phyloP scores from a whole-genome alignment of 2,113 vertebrate genomes.

The Microtus montanus region DNA sequence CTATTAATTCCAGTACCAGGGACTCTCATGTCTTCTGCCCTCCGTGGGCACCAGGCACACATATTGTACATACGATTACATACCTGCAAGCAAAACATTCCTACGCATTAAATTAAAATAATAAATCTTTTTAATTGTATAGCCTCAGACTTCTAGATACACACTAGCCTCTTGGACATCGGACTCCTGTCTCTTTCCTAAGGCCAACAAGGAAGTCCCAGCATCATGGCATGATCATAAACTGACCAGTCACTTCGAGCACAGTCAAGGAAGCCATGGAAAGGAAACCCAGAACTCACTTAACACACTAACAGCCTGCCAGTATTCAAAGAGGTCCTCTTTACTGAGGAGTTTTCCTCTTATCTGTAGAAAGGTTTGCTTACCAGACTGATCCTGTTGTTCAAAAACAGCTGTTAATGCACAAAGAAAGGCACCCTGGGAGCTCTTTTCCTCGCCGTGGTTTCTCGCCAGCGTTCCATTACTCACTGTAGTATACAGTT shows the following conservation, averaged over 20 bases:
- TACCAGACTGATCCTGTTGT: not conserved
- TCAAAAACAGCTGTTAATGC: not conserved
- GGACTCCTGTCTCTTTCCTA: not conserved
- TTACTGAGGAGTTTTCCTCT: not conserved
- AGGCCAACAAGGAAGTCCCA: not conserved
- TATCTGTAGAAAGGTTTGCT: constrained; percentile 40
- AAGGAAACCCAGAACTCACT: not conserved
- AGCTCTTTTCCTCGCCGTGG: not conserved
- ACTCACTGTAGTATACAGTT: not conserved
- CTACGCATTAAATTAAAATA: not conserved
- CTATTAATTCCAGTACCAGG: not conserved
- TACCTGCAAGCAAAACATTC: too few species aligned
- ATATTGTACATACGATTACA: not conserved
- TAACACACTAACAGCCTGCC: not conserved
- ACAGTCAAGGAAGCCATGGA: not conserved
- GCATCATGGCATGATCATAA: constrained; percentile 25
- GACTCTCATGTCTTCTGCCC: not conserved
- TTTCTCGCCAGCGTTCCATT: not conserved
- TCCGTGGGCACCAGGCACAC: not conserved
- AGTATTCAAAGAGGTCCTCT: constrained; percentile 35
- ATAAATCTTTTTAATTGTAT: not conserved
- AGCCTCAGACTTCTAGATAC: not conserved
- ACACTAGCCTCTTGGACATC: constrained; percentile 25
- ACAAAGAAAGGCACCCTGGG: not conserved
- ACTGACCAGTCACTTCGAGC: constrained; percentile 41